Conservation (phyloP, 92 coral and sea anemone species). For the Palythoa grandiflora region DNA sequence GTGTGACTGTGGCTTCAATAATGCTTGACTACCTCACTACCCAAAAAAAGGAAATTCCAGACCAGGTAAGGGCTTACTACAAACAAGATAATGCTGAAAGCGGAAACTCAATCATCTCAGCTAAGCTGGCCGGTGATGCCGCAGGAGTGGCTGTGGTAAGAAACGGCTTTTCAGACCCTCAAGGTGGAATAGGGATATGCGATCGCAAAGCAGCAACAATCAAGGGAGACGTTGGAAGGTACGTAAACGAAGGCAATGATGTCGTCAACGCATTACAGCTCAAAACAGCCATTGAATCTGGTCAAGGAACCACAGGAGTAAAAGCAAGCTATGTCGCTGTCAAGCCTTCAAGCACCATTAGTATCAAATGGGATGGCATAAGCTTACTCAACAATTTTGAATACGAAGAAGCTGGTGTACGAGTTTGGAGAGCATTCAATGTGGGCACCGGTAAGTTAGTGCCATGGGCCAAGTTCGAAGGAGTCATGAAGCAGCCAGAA, state of each 20-base stretch:
- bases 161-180: slow-evolving; percentile 66
- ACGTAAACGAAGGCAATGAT: slow-evolving; percentile 53
- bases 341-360: slow-evolving; percentile 40
- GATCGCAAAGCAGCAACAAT: slow-evolving; percentile 56
- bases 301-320: slow-evolving; percentile 51
- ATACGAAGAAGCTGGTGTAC: slow-evolving; percentile 45
- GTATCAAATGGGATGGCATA: slow-evolving; percentile 44
- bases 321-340: slow-evolving; percentile 36
- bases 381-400: slow-evolving; percentile 49
- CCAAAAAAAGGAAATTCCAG: slow-evolving; percentile 54
- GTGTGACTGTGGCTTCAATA: slow-evolving; percentile 57
- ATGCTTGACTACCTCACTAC: slow-evolving; percentile 47
- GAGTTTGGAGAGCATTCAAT: slow-evolving; percentile 63
- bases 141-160: slow-evolving; percentile 51
- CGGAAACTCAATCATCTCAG: slow-evolving; percentile 48
- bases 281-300: slow-evolving; percentile 23
- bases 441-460: slow-evolving; percentile 22
- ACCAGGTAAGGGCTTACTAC: slow-evolving; percentile 46
- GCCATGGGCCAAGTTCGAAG: slow-evolving; percentile 44
- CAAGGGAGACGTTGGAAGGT: slow-evolving; percentile 54
- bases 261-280: too few relatives aligned
- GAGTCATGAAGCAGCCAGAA: slow-evolving; percentile 27
- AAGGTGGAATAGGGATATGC: slow-evolving; percentile 62
- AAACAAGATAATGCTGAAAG: slow-evolving; percentile 67
- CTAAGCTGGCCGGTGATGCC: slow-evolving; percentile 57